Evolutionary conservation across 2,113 vertebrate species (phyloP).

Genomic region (Rhabdornis inornatus): DNA sequence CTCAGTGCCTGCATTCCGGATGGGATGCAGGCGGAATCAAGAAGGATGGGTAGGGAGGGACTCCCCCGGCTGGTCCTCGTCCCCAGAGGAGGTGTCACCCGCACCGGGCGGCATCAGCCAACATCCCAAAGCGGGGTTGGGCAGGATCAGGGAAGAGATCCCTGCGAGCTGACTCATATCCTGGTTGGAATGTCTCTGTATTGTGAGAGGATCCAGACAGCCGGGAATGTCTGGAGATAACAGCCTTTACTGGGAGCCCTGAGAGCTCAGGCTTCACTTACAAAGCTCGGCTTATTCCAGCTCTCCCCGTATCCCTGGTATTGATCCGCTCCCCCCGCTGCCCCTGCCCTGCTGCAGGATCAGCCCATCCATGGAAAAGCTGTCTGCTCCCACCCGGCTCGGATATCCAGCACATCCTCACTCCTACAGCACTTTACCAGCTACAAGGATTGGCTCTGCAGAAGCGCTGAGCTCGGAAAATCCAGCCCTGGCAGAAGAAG

Average conservation of each 20-base stretch:
- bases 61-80: neutral
- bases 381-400: constrained; percentile 29
- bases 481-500: neutral
- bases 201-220: constrained; percentile 53
- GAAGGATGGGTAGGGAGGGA: neutral
- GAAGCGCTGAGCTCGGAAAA: constrained; percentile 24
- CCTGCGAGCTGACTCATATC: constrained; percentile 58
- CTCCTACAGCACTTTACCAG: neutral
- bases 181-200: constrained; percentile 43
- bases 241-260: neutral
- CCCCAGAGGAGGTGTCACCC: neutral
- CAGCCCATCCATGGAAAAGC: constrained; percentile 4
- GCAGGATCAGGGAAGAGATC: constrained; percentile 24
- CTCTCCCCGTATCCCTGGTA: neutral
- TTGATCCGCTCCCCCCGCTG: neutral
- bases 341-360: neutral
- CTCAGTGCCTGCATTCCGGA: rapidly evolving
- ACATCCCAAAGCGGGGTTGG: neutral
- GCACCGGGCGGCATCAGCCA: neutral
- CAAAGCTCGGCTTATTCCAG: constrained; percentile 39
- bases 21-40: neutral
- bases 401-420: neutral
- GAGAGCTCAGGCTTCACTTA: constrained; percentile 21
- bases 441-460: neutral
- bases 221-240: constrained; percentile 53